Evolutionary conservation across 1,140 invertebrate genomes (phyloP), one percentile per base, ranked within the genome.

Genomic region (Halyomorpha halys): DNA sequence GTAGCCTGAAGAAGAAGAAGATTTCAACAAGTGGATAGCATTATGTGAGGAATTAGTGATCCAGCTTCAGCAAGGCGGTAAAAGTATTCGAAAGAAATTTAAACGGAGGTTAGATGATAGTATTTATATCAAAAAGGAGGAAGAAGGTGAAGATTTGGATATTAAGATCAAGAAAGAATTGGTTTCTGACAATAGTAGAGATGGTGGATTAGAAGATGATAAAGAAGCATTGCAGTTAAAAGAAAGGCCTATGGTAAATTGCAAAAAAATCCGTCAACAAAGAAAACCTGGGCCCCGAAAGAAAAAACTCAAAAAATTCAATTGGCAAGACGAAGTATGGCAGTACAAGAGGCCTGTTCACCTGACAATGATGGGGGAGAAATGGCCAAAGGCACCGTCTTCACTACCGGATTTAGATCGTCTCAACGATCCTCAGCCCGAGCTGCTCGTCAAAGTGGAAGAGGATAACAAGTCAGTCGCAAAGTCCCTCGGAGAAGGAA

Each of bases 241-340:
- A 67, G 63, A 15, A 16, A 45, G 23, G 53, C 15, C 16, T 3
- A 21, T 11, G 2, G 59, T 44, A 5, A 21, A 11, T 15, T 9
- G 61, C 51, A 67, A 62, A 56, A 64, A 44, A 63, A 14, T 45
- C 21, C 68, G 15, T 61, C 62, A 25, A 9, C 11, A 8, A 19
- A 66, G 30, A 62, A 65, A 44, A 45, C 63, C 9, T 59, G 63
- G 25, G 18, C 34, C 16, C 44, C 18, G 6, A 68, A 68, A 16
- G 68, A 69, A 73, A 83, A 83, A n/a, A 84, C 83, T 49, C 82
- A 85, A 69, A 86, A 15, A 44, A 59, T 27, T 87, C 0, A 86
- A 86, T 0, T 90, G 86, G 86, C 85, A 89, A 74, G 85, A 86
- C 69, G 87, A 89, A 70, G 78, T 90, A 23, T 89, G 87, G 69